Percentiles rank a stretch among this genome's conserved stretches.
Conservation (phyloP, 2,888 invertebrate genomes). For the Drosophila austrosaltans region DNA sequence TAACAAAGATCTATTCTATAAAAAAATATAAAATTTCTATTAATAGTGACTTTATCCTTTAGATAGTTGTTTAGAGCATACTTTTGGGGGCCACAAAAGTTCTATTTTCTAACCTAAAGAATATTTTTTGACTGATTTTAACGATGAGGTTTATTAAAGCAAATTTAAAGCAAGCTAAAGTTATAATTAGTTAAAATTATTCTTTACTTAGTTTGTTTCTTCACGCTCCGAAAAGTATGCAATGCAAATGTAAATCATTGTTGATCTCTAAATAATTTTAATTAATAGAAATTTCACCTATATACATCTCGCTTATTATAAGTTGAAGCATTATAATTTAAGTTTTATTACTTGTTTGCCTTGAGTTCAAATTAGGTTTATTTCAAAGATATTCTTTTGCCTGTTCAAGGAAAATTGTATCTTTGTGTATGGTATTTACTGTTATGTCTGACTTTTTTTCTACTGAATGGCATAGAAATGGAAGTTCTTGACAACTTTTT, state of each 20-base stretch:
- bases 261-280: no score
- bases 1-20: neutral
- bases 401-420: neutral
- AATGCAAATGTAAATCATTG: neutral
- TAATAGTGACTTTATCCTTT: neutral
- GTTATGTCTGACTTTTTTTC: slow-evolving; percentile 3
- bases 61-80: no score
- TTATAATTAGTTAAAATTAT: no score
- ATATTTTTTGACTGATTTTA: no score
- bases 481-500: slow-evolving; percentile 19
- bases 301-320: no score
- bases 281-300: no score
- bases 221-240: neutral
- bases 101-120: no score
- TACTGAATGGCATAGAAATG: slow-evolving; percentile 14
- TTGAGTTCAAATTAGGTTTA: neutral
- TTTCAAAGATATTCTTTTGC: slow-evolving; percentile 1
- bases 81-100: no score
- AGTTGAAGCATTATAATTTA: neutral
- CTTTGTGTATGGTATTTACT: neutral
- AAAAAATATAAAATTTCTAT: neutral
- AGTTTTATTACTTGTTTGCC: neutral
- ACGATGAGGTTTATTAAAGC: no score
- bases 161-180: no score
- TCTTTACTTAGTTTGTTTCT: no score